Conservation (phyloP, 2,888 invertebrate species). For the Odontocerum albicorne region DNA sequence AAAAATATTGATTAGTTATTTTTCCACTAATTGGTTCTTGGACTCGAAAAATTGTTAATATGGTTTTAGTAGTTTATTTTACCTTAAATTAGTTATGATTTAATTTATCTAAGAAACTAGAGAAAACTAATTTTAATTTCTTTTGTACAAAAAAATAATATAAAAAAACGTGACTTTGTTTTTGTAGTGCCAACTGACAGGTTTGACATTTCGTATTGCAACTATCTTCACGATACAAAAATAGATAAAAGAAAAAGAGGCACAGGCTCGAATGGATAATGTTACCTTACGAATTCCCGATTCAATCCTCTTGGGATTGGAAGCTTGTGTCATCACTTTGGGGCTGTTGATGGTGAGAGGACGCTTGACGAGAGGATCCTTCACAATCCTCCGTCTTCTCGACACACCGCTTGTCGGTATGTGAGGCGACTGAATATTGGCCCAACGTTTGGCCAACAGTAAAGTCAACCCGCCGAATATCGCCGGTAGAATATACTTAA, state of each 20-base stretch:
- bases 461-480: conserved; percentile 57
- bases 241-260: conserved; percentile 9
- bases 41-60: no score
- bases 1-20: no score
- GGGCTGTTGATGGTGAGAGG: conserved; percentile 49
- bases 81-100: no score
- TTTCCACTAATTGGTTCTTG: no score
- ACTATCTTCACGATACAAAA: conserved; percentile 15
- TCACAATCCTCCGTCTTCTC: conserved; percentile 55
- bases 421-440: conserved; percentile 40
- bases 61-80: no score
- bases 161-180: conserved; percentile 25
- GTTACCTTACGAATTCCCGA: conserved; percentile 50
- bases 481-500: conserved; percentile 58
- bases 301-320: conserved; percentile 46
- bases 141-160: background rate
- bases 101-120: background rate
- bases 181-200: conserved; percentile 11
- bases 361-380: conserved; percentile 54
- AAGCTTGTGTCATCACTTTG: conserved; percentile 52
- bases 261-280: background rate
- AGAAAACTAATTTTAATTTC: background rate
- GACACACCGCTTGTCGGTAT: conserved; percentile 53
- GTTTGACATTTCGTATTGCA: conserved; percentile 16
- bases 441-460: conserved; percentile 56